Conservation (phyloP, 2,888 invertebrate genomes). For the Pterostichus niger region DNA sequence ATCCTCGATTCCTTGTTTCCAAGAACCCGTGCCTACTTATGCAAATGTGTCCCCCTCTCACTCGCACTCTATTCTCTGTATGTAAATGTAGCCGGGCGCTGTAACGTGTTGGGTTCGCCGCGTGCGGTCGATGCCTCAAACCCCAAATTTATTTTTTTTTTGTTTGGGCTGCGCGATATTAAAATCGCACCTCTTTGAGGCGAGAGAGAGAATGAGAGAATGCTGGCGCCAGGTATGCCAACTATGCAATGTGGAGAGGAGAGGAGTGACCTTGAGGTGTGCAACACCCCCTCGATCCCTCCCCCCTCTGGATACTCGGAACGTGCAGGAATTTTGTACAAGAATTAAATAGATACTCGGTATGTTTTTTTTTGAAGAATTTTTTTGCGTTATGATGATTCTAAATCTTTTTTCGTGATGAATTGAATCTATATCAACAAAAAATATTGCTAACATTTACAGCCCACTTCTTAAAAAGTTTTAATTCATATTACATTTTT, state of each 20-base stretch:
- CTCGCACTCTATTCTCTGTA: background rate
- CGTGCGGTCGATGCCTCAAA: conserved; percentile 8
- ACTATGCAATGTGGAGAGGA: background rate
- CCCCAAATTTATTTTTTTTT: conserved; percentile 17
- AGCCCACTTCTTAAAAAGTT: no score
- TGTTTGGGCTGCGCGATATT: conserved; percentile 6
- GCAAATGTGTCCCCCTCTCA: background rate
- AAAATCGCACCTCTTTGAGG: conserved; percentile 31
- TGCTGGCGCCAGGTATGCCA: conserved; percentile 21
- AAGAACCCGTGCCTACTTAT: conserved; percentile 9
- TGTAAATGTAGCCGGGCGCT: background rate
- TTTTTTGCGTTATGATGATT: background rate
- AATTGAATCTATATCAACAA: no score
- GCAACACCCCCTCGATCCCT: background rate
- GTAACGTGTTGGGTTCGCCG: background rate
- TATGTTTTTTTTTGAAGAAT: background rate
- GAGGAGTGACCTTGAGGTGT: conserved; percentile 12
- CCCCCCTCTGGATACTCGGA: no score
- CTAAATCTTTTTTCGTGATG: no score
- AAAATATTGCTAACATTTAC: no score
- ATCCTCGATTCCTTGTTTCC: background rate
- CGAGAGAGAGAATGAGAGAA: background rate
- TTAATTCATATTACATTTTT: no score
- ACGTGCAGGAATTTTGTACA: conserved; percentile 5
- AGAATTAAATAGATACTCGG: background rate